Conservation (phyloP, 2,797 vertebrate species). For the Hippopotamyrus pictus region DNA sequence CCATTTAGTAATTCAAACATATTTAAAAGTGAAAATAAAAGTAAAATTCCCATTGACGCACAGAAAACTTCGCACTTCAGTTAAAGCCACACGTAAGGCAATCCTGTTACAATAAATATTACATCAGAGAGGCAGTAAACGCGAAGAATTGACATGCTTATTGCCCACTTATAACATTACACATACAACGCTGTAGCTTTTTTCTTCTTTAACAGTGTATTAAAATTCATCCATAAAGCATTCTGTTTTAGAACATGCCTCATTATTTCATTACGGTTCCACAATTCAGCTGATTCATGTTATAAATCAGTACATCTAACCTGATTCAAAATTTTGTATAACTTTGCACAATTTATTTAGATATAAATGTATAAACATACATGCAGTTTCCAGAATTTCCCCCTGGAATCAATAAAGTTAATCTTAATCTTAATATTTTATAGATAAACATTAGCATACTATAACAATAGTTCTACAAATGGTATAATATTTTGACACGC, state of each 20-base stretch:
- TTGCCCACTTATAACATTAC: not conserved
- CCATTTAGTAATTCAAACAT: slow-evolving; percentile 79
- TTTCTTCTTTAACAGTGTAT: not conserved
- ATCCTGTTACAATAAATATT: not conserved
- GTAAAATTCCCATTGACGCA: slow-evolving; percentile 43
- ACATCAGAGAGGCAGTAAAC: not conserved
- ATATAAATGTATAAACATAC: not conserved
- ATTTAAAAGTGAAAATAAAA: slow-evolving; percentile 75
- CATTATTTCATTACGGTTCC: not conserved
- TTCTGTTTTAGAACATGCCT: not conserved
- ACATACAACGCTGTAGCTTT: not conserved
- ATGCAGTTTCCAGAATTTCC: not conserved
- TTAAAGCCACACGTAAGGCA: not conserved
- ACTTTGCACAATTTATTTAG: not conserved
- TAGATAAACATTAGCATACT: not conserved
- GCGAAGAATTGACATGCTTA: not conserved
- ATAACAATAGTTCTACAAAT: not conserved
- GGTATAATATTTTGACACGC: not conserved
- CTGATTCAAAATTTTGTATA: not conserved
- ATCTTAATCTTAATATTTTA: not conserved
- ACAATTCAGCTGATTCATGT: not conserved
- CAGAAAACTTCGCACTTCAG: slow-evolving; percentile 49
- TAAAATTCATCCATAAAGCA: not conserved
- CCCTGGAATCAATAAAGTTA: not conserved
- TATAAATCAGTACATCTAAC: not conserved